Base-by-base conservation (phyloP, 1,140 invertebrate genomes). In the Magallana angulata region DNA sequence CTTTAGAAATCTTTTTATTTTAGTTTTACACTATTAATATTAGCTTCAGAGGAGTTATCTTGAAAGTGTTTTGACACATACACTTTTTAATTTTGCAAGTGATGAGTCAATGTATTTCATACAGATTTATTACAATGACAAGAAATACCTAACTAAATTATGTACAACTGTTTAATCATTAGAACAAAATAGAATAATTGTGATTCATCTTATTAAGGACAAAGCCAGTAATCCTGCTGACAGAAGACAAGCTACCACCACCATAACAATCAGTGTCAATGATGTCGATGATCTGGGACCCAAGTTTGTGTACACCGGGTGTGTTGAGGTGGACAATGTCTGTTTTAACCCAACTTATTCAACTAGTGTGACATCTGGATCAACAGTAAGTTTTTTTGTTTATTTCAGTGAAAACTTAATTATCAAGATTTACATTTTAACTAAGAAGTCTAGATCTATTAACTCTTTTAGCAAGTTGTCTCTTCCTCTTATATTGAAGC, bases 231-330 rank as follows among this genome's bases (percentile, higher is more conserved):
- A 62, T 1, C n/a, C n/a, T 56, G 12, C 24, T 4, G 18, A 60
- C 8, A 85, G 85, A 1, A 84, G 56, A 64, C 76, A 85, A 7
- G 68, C 85, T 0, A 87, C 59, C 14, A 90, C 90, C n/a, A 89
- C 88, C 0, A 48, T 93, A 56, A 90, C 57, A 7, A 60, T 93
- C 6, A 88, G 14, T 24, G 87, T 93, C 24, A 82, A 71, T 8
- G 93, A 93, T 88, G 93, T 88, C 1, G 92, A 93, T 90, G 92
- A 93, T 84, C 84, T 91, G 76, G 84, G 85, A 18, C 93, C 93
- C 56, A 88, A 87, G 16, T 93, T 93, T 89, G 81, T 87, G 7
- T 91, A 92, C 76, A 1, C 81, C 9, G 76, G 82, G 1, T 93
- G 93, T 87, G 18, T 82, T 14, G 18, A 4, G 1, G 12, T 64